Evolutionary conservation across 2,888 invertebrate species (phyloP).

Genomic region (Brenthis ino): DNA sequence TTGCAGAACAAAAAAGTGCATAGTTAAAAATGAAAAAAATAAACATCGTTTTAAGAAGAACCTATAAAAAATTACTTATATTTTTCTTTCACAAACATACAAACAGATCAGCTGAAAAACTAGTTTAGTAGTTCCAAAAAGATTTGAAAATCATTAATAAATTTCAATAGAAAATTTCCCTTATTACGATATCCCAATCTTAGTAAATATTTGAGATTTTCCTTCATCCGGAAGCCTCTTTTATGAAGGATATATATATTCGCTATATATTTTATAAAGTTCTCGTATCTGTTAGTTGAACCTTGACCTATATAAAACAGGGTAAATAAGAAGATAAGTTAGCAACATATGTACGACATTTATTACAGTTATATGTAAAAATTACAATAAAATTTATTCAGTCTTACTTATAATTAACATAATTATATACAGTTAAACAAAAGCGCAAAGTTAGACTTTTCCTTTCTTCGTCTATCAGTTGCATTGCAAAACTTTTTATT

Average conservation of each 20-base stretch:
- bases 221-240: conserved; percentile 12
- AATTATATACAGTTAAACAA: too few species aligned
- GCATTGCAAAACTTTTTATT: not conserved
- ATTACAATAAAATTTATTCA: too few species aligned
- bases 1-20: too few species aligned
- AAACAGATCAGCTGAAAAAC: too few species aligned
- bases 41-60: too few species aligned
- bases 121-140: not conserved
- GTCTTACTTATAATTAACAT: too few species aligned
- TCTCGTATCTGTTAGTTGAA: not conserved
- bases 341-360: not conserved
- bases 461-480: not conserved
- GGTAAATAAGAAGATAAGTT: conserved; percentile 9
- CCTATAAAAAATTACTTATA: too few species aligned
- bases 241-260: conserved; percentile 17
- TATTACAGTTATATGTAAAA: too few species aligned
- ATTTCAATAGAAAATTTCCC: not conserved
- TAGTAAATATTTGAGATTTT: conserved; percentile 18
- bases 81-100: too few species aligned
- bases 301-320: conserved; percentile 5
- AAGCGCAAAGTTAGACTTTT: not conserved
- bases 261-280: not conserved
- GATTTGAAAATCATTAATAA: conserved; percentile 9
- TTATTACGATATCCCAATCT: not conserved
- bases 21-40: too few species aligned